Conservation (phyloP, 2,797 vertebrate genomes). For the Australoheros facetus region DNA sequence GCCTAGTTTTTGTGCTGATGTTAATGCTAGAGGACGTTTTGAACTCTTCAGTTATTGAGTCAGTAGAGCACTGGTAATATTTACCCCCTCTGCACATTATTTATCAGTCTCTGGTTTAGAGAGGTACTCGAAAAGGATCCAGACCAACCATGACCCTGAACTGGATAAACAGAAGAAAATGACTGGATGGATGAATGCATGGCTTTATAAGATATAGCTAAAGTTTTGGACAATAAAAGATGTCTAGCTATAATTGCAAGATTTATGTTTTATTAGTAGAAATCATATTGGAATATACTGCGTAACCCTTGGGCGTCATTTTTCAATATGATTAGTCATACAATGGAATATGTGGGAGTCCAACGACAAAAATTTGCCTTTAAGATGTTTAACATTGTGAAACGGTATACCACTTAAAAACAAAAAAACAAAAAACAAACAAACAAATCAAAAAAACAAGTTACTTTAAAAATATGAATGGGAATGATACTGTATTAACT, state of each 20-base stretch:
- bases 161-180: background rate
- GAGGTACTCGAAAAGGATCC: no score
- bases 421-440: no score
- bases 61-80: no score
- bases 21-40: no score
- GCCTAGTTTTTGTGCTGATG: no score
- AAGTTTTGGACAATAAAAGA: background rate
- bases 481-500: background rate
- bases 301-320: background rate
- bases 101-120: no score
- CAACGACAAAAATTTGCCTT: background rate
- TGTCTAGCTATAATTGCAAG: background rate
- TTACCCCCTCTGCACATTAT: no score
- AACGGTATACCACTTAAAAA: background rate
- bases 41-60: no score
- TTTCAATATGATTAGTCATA: background rate
- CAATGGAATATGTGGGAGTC: background rate
- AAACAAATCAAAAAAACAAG: no score
- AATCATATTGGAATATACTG: background rate
- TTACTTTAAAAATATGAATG: background rate
- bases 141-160: background rate
- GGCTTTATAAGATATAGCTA: background rate
- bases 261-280: no score
- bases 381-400: background rate
- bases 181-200: background rate